Evolutionary conservation across 2,888 invertebrate species (phyloP).

Genomic region (Habroteleia sp.): DNA sequence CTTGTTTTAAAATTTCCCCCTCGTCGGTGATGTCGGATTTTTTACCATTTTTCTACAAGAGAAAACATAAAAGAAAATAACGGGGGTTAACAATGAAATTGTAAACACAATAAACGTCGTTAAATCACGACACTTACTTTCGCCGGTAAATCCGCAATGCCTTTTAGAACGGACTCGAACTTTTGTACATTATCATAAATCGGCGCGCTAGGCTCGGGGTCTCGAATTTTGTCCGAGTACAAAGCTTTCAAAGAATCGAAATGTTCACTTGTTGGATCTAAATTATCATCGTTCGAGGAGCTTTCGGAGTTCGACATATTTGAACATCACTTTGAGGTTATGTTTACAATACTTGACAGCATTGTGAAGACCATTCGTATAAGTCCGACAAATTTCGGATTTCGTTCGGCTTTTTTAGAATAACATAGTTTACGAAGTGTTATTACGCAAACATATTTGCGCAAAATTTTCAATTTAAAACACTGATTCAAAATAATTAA

Average conservation of each 20-base stretch:
- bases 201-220: constrained; percentile 84
- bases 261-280: constrained; percentile 83
- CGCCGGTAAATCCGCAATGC: constrained; percentile 69
- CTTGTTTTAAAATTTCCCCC: constrained; percentile 37
- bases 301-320: constrained; percentile 64
- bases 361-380: background rate
- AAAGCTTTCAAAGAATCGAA: constrained; percentile 89
- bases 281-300: constrained; percentile 79
- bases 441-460: too few species aligned
- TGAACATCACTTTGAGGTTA: constrained; percentile 13
- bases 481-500: too few species aligned
- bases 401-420: too few species aligned
- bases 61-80: constrained; percentile 47
- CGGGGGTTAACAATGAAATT: constrained; percentile 39
- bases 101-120: constrained; percentile 30
- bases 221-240: constrained; percentile 83
- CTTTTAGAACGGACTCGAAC: constrained; percentile 82
- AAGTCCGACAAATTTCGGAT: constrained; percentile 1
- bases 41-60: constrained; percentile 38
- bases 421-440: too few species aligned
- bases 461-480: too few species aligned
- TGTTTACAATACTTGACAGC: constrained; percentile 24
- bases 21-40: constrained; percentile 31
- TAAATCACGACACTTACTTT: constrained; percentile 67
- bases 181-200: constrained; percentile 87